Base-by-base conservation (phyloP, 2,113 vertebrate species). In the Mormoops blainvillei region DNA sequence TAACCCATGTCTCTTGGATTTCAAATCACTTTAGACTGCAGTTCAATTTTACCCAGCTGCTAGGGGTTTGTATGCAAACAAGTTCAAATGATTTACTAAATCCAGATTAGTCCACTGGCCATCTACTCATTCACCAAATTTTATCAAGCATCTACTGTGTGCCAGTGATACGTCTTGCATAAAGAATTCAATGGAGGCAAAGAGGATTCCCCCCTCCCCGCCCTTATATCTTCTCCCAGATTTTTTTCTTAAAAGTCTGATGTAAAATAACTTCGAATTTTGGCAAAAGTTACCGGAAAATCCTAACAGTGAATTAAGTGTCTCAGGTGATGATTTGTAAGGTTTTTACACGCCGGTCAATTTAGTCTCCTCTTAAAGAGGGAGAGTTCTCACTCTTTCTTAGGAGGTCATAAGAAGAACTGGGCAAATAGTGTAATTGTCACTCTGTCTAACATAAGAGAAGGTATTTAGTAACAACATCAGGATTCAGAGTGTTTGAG, bases 1-100 rank as follows among this genome's bases (percentile, higher is more conserved):
- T 94, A 96, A 94, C 88, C 86, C 58, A 74, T 65, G 95, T 94
- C 63, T 87, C 22, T 71, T 92, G 74, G 18, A 54, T 61, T 45
- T 81, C 81, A 84, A 45, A 81, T 65, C 82, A 91, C 71, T 74
- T 94, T 87, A 74, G 43, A 67, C 22, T 61, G 61, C 9, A 56
- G 38, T 82, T 91, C 83, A 95, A 22, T 65, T 48, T 96, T 68
- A 89, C 26, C 41, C 52, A 92, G 15, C 19, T 45, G 82, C n/a
- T 52, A 45, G n/a, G 16, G 83, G 13, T 78, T 26, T 11, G 36
- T 45, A 80, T 95, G 36, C 82, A 92, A 95, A 84, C 28, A 48
- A 89, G 36, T 88, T 89, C 12, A 52, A 19, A 83, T 48, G 43
- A 73, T 58, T 84, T 31, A 82, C 28, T 88, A 91, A 70, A 89